phyloP scores from a whole-genome alignment of 53 echinoderm and acorn worm genomes.

The Henricia sp. region DNA sequence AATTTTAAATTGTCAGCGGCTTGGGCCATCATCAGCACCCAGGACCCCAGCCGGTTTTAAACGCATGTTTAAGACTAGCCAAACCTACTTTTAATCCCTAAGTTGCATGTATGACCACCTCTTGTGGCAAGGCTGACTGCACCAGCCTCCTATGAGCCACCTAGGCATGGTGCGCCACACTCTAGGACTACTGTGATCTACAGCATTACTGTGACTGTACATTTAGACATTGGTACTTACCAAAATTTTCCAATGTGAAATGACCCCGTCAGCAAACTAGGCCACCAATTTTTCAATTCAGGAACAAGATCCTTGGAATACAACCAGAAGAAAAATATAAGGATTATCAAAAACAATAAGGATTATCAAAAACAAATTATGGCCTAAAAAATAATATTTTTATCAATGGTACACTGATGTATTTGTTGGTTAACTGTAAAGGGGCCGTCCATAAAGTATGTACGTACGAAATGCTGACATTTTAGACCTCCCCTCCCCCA shows the following conservation, averaged over 20 bases:
- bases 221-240: neutral
- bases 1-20: neutral
- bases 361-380: neutral
- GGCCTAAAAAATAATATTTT: neutral
- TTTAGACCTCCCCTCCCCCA: no score
- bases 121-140: neutral
- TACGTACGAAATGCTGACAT: no score
- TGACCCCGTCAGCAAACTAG: neutral
- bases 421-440: neutral
- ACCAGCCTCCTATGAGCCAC: neutral
- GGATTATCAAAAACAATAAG: neutral
- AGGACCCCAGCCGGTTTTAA: no score
- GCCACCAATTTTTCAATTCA: neutral
- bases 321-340: neutral
- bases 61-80: no score
- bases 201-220: neutral
- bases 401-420: neutral
- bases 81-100: no score
- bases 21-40: no score
- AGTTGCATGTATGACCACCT: no score
- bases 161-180: neutral
- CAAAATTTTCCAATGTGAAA: neutral
- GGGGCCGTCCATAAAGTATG: neutral
- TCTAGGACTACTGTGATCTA: neutral
- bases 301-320: slow-evolving; percentile 14